phyloP scores from a whole-genome alignment of 1,140 invertebrate species.

The Danaus plexippus region DNA sequence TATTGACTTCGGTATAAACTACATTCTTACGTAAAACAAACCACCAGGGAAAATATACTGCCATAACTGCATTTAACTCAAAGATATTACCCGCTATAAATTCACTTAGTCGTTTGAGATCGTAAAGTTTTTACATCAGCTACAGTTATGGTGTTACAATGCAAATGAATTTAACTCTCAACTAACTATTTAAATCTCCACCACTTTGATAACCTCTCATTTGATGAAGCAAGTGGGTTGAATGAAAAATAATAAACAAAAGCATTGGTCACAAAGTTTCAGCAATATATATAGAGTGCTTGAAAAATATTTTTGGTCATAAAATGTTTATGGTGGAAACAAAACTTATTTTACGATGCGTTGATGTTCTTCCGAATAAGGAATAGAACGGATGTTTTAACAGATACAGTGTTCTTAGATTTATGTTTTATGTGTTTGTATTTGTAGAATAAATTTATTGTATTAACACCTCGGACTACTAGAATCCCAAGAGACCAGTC shows the following conservation, averaged over 20 bases:
- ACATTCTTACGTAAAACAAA: slow-evolving; percentile 4
- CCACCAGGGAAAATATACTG: slow-evolving; percentile 15
- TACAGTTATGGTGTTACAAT: slow-evolving; percentile 53
- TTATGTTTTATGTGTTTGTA: slow-evolving; percentile 21
- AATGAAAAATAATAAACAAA: no score
- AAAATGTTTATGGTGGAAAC: slow-evolving; percentile 54
- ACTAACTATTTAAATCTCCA: slow-evolving; percentile 41
- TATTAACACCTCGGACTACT: background rate
- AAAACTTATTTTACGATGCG: slow-evolving; percentile 57
- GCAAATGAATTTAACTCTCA: slow-evolving; percentile 55
- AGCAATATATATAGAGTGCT: slow-evolving; percentile 4
- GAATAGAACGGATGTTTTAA: slow-evolving; percentile 35
- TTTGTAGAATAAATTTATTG: no score
- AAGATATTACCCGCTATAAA: slow-evolving; percentile 52
- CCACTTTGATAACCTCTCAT: background rate
- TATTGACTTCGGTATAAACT: no score
- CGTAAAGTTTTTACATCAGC: slow-evolving; percentile 58
- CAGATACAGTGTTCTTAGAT: slow-evolving; percentile 36
- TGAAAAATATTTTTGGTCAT: slow-evolving; percentile 25
- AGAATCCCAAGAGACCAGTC: slow-evolving; percentile 1
- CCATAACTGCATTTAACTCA: slow-evolving; percentile 40
- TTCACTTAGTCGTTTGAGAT: slow-evolving; percentile 43
- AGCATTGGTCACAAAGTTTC: no score
- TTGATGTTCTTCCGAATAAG: slow-evolving; percentile 44
- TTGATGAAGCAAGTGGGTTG: no score